Evolutionary conservation across 2,797 vertebrate genomes (phyloP), one percentile per base, ranked within the genome.

Genomic region (Sebastes jordani): DNA sequence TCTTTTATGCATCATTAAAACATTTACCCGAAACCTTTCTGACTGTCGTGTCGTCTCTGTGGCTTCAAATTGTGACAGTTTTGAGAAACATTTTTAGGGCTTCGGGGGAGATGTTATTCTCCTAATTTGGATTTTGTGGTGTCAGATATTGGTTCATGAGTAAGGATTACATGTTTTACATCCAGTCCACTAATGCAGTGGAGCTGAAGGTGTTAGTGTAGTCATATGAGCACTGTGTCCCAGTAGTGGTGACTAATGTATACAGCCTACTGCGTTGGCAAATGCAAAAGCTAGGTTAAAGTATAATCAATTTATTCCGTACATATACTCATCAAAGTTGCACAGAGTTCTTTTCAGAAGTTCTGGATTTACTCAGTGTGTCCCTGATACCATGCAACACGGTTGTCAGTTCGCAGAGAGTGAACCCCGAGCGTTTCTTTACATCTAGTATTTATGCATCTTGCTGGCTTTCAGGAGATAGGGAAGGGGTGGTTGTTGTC

Each of bases 1-100:
- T 73, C 38, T 92, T 94, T 94, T 92, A 84, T 93, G 91, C 76
- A 78, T 85, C 62, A 95, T 91, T 93, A 94, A 94, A 95, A 83
- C 71, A 83, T 90, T 86, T 89, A 84, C 60, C n/a, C 25, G 14
- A 87, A 87, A 13, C 4, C 10, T 16, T 32, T 70, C 18, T 32
- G 20, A 67, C 10, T 80, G 6, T 66, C 49, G 18, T 76, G 69
- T 78, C 7, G 54, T 83, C 2, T 83, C 2, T 64, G 5, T 88
- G 20, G 59, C 23, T n/a, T 79, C 18, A 34, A 23, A 63, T 7
- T n/a, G 4, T 16, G 7, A 34, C 3, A 1, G 38, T 52, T 68
- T 34, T 10, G 25, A 46, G 42, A 46, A n/a, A 52, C 7, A 1
- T 22, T 11, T 67, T 20, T 49, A 14, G 25, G 56, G 27, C 22